Conservation (phyloP, 2,888 invertebrate genomes). For the Rhingia campestris region DNA sequence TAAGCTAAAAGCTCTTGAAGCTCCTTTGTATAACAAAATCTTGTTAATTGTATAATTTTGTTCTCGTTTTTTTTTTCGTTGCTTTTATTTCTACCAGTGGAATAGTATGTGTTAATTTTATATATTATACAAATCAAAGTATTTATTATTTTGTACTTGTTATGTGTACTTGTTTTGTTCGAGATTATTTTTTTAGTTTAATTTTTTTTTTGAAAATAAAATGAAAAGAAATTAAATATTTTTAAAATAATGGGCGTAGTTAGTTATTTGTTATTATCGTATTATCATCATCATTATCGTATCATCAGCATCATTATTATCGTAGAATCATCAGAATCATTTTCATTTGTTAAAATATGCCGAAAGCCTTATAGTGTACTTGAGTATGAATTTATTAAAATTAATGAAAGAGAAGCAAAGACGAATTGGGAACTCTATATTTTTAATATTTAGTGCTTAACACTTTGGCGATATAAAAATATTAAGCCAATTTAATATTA, state of each 20-base stretch:
- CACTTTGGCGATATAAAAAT: too few relatives aligned
- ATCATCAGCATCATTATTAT: neutral
- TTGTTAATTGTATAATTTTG: slow-evolving; percentile 20
- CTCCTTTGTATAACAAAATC: slow-evolving; percentile 29
- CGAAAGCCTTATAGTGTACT: too few relatives aligned
- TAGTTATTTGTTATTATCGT: slow-evolving; percentile 56
- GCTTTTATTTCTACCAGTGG: slow-evolving; percentile 19
- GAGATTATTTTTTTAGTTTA: slow-evolving; percentile 34
- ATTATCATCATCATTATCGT: slow-evolving; percentile 28
- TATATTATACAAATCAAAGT: slow-evolving; percentile 50
- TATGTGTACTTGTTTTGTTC: slow-evolving; percentile 53
- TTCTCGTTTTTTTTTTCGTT: slow-evolving; percentile 3
- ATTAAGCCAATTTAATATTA: too few relatives aligned
- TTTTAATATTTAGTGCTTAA: too few relatives aligned
- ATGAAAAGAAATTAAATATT: slow-evolving; percentile 45
- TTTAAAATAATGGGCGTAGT: slow-evolving; percentile 36
- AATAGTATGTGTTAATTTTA: slow-evolving; percentile 41
- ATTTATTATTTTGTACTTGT: slow-evolving; percentile 62
- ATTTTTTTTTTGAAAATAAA: slow-evolving; percentile 50
- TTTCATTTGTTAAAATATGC: too few relatives aligned
- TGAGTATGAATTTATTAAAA: too few relatives aligned
- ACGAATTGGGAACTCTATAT: too few relatives aligned
- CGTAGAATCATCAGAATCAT: too few relatives aligned
- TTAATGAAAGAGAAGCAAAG: too few relatives aligned
- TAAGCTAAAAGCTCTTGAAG: slow-evolving; percentile 24